Conservation (phyloP, 2,113 vertebrate species). For the Butorides virescens region DNA sequence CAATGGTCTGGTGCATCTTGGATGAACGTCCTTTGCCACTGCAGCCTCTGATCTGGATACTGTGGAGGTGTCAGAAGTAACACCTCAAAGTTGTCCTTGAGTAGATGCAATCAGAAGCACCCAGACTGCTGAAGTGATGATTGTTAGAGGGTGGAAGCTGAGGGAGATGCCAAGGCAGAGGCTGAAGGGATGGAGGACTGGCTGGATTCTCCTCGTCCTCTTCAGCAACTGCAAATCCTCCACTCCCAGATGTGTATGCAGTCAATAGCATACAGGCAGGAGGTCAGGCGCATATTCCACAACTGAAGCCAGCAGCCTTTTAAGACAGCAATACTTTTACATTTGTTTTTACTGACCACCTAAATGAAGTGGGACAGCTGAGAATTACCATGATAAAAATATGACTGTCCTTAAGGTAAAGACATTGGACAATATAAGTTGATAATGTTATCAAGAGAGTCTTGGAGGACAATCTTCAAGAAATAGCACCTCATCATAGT, state of each 20-base stretch:
- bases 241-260: not conserved
- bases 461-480: not conserved
- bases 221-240: not conserved
- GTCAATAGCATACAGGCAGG: not conserved
- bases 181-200: not conserved
- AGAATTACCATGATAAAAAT: not conserved
- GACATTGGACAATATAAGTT: not conserved
- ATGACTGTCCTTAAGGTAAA: not conserved
- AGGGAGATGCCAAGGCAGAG: not conserved
- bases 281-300: fast-evolving
- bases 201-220: not conserved
- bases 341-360: not conserved
- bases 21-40: not conserved
- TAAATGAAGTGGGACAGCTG: not conserved
- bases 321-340: not conserved
- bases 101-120: not conserved
- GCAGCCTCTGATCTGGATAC: not conserved
- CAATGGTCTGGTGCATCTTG: not conserved
- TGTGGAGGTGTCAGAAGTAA: not conserved
- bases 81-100: not conserved
- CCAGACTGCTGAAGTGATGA: not conserved
- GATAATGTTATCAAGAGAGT: not conserved
- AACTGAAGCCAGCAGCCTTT: not conserved
- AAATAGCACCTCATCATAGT: not conserved
- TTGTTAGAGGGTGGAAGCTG: not conserved